Evolutionary conservation across 2,888 invertebrate genomes (phyloP).

Genomic region (Vanessa cardui): DNA sequence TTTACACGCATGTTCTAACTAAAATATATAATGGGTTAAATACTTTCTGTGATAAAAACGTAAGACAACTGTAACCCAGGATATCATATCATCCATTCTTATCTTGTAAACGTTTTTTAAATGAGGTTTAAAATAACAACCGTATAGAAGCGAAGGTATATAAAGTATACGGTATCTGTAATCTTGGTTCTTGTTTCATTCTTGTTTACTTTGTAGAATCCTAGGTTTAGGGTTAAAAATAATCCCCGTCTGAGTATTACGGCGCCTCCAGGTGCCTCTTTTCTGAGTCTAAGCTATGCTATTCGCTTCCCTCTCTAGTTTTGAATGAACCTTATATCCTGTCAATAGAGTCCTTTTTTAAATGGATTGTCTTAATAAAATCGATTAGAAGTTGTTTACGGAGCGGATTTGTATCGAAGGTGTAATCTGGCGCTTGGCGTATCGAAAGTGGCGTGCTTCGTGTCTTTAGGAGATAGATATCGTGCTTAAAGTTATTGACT

Average conservation of each 20-base stretch:
- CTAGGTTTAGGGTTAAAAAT: conserved; percentile 63
- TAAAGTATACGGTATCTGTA: conserved; percentile 40
- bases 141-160: conserved; percentile 1
- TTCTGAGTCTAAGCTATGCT: conserved; percentile 45
- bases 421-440: conserved; percentile 57
- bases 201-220: conserved; percentile 53
- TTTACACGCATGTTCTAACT: too few species aligned
- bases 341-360: conserved; percentile 44
- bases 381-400: conserved; percentile 66
- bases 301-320: not conserved
- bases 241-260: conserved; percentile 60
- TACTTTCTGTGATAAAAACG: too few species aligned
- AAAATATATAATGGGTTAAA: too few species aligned
- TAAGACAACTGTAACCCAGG: not conserved
- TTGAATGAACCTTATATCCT: conserved; percentile 41
- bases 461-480: conserved; percentile 30
- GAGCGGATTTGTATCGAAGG: conserved; percentile 63
- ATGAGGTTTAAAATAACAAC: not conserved
- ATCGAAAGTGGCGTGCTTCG: conserved; percentile 37
- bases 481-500: conserved; percentile 23
- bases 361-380: conserved; percentile 46
- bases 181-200: conserved; percentile 48
- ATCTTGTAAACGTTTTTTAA: not conserved
- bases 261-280: conserved; percentile 61
- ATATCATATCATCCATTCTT: not conserved